Evolutionary conservation across 1,140 invertebrate species (phyloP).

Genomic region (Macrosteles quadrilineatus): DNA sequence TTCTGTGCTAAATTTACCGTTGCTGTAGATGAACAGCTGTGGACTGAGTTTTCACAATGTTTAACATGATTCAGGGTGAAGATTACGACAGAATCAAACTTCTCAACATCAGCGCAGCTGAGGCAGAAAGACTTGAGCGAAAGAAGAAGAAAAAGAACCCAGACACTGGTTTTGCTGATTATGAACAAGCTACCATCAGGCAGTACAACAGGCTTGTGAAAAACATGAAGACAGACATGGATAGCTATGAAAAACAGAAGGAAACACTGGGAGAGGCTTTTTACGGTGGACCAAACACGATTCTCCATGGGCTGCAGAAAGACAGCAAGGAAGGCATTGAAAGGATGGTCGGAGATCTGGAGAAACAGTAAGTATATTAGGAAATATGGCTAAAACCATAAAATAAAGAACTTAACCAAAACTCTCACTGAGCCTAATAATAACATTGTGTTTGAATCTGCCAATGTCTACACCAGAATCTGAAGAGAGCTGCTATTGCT

Average conservation of each 20-base stretch:
- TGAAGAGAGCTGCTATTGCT: too few species aligned
- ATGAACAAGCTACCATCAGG: conserved; percentile 82
- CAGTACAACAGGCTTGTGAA: conserved; percentile 91
- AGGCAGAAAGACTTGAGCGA: conserved; percentile 82
- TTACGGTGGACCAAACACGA: conserved; percentile 88
- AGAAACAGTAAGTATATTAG: conserved; percentile 85
- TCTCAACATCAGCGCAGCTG: conserved; percentile 85
- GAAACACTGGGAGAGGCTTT: conserved; percentile 89
- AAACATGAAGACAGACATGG: conserved; percentile 87
- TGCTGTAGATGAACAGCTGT: too few species aligned
- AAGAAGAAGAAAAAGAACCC: conserved; percentile 92
- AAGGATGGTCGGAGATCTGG: conserved; percentile 91
- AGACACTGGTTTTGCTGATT: conserved; percentile 90
- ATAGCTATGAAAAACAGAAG: conserved; percentile 84
- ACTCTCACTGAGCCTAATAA: too few species aligned
- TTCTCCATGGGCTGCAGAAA: conserved; percentile 86
- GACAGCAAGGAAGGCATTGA: conserved; percentile 89
- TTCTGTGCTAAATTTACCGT: too few species aligned
- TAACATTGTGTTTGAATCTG: too few species aligned
- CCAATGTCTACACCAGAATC: too few species aligned
- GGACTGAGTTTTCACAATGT: too few species aligned
- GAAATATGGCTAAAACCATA: too few species aligned
- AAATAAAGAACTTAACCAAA: too few species aligned
- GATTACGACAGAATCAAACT: conserved; percentile 92
- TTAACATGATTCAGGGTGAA: conserved; percentile 71